Conservation (phyloP, 35 echinoderm and acorn worm genomes). For the Apostichopus japonicus region DNA sequence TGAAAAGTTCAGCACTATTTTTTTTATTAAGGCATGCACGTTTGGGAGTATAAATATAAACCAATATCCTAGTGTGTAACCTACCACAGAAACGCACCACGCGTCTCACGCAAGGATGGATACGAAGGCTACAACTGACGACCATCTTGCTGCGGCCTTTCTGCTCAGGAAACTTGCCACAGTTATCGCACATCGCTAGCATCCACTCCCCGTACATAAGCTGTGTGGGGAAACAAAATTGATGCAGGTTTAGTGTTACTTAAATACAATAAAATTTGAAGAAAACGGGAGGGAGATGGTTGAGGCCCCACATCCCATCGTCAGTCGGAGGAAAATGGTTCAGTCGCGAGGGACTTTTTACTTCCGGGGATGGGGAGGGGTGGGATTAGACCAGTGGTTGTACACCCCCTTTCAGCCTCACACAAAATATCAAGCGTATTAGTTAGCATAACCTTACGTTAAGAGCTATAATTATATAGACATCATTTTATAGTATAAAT, state of each 20-base stretch:
- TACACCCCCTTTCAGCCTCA: no score
- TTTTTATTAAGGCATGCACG: no score
- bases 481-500: no score
- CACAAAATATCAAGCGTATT: no score
- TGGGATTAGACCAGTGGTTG: no score
- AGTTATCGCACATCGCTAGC: constrained; percentile 58
- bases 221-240: background rate
- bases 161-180: constrained; percentile 28
- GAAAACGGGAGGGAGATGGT: background rate
- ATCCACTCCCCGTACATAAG: constrained; percentile 69
- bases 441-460: no score
- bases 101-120: constrained; percentile 64
- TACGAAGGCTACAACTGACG: constrained; percentile 59
- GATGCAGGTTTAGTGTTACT: background rate
- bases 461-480: no score
- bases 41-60: no score
- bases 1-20: no score
- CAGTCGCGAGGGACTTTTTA: no score
- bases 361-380: no score
- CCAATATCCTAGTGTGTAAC: background rate
- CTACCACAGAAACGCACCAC: constrained; percentile 68
- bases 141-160: constrained; percentile 64
- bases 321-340: no score
- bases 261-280: background rate
- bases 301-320: background rate